Conservation (phyloP, 1,140 invertebrate species). For the Drosophila malerkotliana region DNA sequence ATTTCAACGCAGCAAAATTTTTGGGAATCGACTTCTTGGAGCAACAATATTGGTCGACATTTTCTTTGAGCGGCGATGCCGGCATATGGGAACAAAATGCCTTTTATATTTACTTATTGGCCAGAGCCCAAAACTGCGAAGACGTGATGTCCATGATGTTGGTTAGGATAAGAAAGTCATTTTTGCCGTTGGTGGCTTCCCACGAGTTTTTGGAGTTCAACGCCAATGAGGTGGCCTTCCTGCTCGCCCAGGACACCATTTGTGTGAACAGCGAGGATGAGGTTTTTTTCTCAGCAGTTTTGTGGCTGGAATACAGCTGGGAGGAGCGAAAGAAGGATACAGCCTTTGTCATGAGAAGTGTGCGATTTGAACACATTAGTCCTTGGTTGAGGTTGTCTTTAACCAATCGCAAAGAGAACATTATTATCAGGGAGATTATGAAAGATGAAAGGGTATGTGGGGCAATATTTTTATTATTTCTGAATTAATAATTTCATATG, state of each 20-base stretch:
- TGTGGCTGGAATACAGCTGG: constrained; percentile 44
- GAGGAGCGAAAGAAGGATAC: background rate
- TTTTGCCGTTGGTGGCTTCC: constrained; percentile 33
- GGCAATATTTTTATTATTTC: background rate
- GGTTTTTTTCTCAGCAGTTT: constrained; percentile 36
- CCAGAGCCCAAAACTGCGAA: background rate
- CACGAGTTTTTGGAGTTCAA: constrained; percentile 23
- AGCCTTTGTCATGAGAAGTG: background rate
- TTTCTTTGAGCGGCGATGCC: background rate
- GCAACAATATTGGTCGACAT: constrained; percentile 23
- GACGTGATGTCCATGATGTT: constrained; percentile 33
- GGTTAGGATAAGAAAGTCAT: constrained; percentile 16
- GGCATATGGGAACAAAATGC: constrained; percentile 34
- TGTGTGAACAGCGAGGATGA: constrained; percentile 57
- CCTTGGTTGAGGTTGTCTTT: constrained; percentile 36
- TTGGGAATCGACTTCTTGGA: constrained; percentile 14
- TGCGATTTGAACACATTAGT: constrained; percentile 26
- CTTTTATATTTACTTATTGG: constrained; percentile 8
- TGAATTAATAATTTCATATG: background rate
- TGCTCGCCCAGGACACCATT: constrained; percentile 23
- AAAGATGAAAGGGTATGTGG: constrained; percentile 11
- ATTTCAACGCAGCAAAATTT: constrained; percentile 20
- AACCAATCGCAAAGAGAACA: constrained; percentile 1
- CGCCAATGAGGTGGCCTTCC: constrained; percentile 9
- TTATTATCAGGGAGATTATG: background rate